Percentiles rank a stretch among this genome's conserved stretches.
These are phyloP conservation scores for Pseudomyrmex flavicornis DNA, from an alignment of 1,140 invertebrate species.

Conservation along the genomic window DNA sequence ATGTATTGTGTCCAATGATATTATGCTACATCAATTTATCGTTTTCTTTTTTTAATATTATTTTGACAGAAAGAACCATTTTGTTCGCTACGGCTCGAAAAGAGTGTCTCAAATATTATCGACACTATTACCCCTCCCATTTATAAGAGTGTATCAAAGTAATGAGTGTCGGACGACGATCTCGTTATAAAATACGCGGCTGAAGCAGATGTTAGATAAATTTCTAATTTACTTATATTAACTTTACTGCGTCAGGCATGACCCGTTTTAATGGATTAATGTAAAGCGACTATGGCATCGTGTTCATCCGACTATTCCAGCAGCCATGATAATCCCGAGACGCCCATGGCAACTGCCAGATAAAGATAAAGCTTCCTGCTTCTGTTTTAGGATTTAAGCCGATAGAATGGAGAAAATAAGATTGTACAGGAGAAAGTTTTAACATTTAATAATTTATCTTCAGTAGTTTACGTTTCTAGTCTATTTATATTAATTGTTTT, in stretches of 20 bases:
- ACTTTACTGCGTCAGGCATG: conserved; percentile 51
- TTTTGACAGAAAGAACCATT: conserved; percentile 28
- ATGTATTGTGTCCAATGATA: no score
- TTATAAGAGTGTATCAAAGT: conserved; percentile 40
- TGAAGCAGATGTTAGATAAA: conserved; percentile 62
- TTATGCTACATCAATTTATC: neutral
- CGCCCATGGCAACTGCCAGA: conserved; percentile 12
- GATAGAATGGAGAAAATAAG: neutral
- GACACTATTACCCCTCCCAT: conserved; percentile 1
- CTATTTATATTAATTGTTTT: no score
- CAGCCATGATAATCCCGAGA: conserved; percentile 38
- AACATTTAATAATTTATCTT: neutral
- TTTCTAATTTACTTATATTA: conserved; percentile 68
- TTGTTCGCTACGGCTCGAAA: conserved; percentile 16
- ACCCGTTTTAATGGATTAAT: conserved; percentile 64
- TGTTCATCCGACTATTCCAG: conserved; percentile 43
- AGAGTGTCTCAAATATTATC: conserved; percentile 42
- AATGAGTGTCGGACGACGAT: conserved; percentile 48
- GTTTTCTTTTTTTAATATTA: conserved; percentile 23
- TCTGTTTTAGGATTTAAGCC: neutral
- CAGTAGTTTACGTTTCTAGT: neutral
- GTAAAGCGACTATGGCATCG: conserved; percentile 41
- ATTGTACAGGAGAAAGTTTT: neutral
- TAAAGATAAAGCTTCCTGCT: conserved; percentile 38
- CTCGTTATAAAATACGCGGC: conserved; percentile 47